Conservation (phyloP, 1,140 invertebrate species). For the Babylonia areolata region DNA sequence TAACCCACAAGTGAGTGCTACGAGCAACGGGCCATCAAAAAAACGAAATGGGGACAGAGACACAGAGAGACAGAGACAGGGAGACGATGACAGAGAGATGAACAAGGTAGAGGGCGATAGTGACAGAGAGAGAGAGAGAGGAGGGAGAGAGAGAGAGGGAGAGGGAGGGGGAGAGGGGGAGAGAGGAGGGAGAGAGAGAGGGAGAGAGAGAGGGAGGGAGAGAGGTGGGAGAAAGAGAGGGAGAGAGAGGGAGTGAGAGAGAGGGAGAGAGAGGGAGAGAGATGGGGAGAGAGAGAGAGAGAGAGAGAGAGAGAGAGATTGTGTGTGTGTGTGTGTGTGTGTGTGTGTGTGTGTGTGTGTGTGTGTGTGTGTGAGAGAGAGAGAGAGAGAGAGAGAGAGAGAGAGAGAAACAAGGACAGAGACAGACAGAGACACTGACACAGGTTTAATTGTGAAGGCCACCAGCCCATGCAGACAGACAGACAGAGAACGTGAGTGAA, state of each 20-base stretch:
- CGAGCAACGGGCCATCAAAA: too few relatives aligned
- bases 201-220: neutral
- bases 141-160: neutral
- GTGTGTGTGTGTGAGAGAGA: slow-evolving; percentile 16
- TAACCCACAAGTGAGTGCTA: too few relatives aligned
- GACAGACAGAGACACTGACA: too few relatives aligned
- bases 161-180: neutral
- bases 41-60: slow-evolving; percentile 20
- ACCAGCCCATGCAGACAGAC: too few relatives aligned
- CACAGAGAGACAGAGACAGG: slow-evolving; percentile 4
- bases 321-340: slow-evolving; percentile 5
- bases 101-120: neutral
- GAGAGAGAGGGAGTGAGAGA: slow-evolving; percentile 28
- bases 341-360: slow-evolving; percentile 18
- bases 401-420: too few relatives aligned
- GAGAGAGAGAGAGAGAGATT: neutral
- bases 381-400: too few relatives aligned
- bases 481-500: too few relatives aligned
- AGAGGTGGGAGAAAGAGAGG: neutral
- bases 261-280: slow-evolving; percentile 27
- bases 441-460: too few relatives aligned
- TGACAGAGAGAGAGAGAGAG: neutral
- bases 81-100: neutral
- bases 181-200: neutral
- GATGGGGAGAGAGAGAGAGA: neutral